phyloP scores from a whole-genome alignment of 2,113 vertebrate genomes.

The Epinephelus cyanopodus region DNA sequence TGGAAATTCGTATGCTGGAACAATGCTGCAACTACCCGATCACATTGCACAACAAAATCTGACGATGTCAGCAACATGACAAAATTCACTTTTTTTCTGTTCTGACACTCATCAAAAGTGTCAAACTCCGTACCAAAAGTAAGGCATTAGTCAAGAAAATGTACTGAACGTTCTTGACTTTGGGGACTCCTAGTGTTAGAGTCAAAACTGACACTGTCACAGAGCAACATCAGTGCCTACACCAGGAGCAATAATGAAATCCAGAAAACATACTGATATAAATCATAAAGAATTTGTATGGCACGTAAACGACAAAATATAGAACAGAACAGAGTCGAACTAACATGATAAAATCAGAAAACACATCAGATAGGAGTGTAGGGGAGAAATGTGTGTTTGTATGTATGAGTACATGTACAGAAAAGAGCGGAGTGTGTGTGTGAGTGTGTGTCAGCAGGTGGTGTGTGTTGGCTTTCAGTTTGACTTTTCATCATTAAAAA shows the following conservation, averaged over 20 bases:
- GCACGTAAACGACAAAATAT: not conserved
- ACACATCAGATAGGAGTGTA: not conserved
- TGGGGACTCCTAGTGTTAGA: not conserved
- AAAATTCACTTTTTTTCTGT: too few species aligned
- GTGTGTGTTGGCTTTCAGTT: conserved; percentile 41
- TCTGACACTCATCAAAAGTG: too few species aligned
- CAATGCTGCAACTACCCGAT: too few species aligned
- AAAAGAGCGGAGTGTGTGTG: not conserved
- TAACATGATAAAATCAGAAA: not conserved
- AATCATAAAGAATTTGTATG: not conserved
- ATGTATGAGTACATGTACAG: conserved; percentile 1
- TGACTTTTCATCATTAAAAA: conserved; percentile 57
- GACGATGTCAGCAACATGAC: too few species aligned
- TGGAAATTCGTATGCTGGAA: too few species aligned
- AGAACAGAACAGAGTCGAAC: not conserved
- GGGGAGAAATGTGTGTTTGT: not conserved
- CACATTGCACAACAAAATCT: too few species aligned
- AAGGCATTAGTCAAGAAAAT: too few species aligned
- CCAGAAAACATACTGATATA: not conserved
- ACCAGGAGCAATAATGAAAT: conserved; percentile 1
- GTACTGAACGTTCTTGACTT: not conserved
- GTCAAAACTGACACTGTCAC: not conserved
- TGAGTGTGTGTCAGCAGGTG: conserved; percentile 7
- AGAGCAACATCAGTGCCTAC: not conserved
- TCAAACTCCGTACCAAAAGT: too few species aligned